Percentiles rank a stretch among this genome's conserved stretches.
These are phyloP conservation scores for Adelognathus sp. DNA, from an alignment of 2,888 invertebrate genomes.

Conservation along the genomic window DNA sequence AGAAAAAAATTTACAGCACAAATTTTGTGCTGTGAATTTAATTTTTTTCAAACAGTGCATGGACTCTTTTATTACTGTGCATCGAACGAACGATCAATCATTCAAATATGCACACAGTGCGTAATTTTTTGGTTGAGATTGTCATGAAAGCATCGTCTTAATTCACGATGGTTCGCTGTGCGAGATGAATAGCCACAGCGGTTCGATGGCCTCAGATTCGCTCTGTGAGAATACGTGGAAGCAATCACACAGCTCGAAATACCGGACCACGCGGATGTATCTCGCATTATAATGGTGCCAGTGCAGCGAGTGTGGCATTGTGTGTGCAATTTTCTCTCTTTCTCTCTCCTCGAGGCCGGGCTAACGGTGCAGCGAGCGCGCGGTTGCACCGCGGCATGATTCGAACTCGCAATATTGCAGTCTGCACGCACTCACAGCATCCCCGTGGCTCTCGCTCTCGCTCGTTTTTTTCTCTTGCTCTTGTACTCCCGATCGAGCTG, in stretches of 20 bases:
- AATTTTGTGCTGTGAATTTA: too few relatives aligned
- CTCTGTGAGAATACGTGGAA: not conserved
- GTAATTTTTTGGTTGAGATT: too few relatives aligned
- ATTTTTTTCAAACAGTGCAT: too few relatives aligned
- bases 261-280: slow-evolving; percentile 26
- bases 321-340: not conserved
- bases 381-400: not conserved
- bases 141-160: too few relatives aligned
- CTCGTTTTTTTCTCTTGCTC: not conserved
- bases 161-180: not conserved
- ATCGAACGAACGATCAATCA: too few relatives aligned
- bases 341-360: slow-evolving; percentile 39
- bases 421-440: slow-evolving; percentile 35
- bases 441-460: not conserved
- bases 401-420: not conserved
- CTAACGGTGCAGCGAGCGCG: slow-evolving; percentile 47
- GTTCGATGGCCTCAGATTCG: not conserved
- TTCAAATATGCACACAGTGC: too few relatives aligned
- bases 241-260: slow-evolving; percentile 30
- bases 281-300: slow-evolving; percentile 33
- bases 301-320: slow-evolving; percentile 12
- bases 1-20: too few relatives aligned
- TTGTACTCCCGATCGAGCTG: slow-evolving; percentile 24
- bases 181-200: not conserved
- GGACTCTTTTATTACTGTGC: too few relatives aligned